Evolutionary conservation across 2,797 vertebrate genomes (phyloP).

Genomic region (Aeoliscus strigatus): DNA sequence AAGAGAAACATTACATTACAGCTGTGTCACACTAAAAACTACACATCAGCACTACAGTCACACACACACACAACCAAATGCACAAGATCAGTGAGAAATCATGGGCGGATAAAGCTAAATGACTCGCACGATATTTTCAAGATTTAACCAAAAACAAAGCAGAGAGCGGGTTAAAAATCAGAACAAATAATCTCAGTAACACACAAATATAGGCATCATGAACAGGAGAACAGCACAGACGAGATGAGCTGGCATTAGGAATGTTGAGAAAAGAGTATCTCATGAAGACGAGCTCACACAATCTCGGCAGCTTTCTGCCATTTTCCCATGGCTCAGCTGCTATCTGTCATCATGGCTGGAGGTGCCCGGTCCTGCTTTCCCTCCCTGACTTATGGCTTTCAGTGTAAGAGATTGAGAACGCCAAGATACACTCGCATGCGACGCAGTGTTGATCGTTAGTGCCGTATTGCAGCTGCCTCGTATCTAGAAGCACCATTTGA

Average conservation of each 20-base stretch:
- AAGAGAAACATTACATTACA: constrained; percentile 54
- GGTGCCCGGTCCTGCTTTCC: constrained; percentile 27
- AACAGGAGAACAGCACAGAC: constrained; percentile 44
- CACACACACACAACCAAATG: constrained; percentile 56
- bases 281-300: constrained; percentile 36
- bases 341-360: constrained; percentile 25
- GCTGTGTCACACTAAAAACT: constrained; percentile 56
- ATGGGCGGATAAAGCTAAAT: constrained; percentile 63
- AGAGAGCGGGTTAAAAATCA: constrained; percentile 20
- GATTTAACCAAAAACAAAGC: constrained; percentile 40
- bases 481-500: constrained; percentile 45
- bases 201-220: constrained; percentile 48
- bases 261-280: constrained; percentile 48
- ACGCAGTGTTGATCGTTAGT: constrained; percentile 27
- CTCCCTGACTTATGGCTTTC: constrained; percentile 58
- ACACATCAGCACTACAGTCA: constrained; percentile 53
- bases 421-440: constrained; percentile 20
- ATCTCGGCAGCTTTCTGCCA: constrained; percentile 14
- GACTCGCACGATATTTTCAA: constrained; percentile 51
- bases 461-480: constrained; percentile 30
- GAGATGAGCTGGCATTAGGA: constrained; percentile 63
- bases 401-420: constrained; percentile 41
- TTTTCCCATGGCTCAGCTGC: constrained; percentile 31
- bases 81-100: constrained; percentile 62
- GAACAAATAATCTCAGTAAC: constrained; percentile 41